Evolutionary conservation across 2,888 invertebrate species (phyloP).

Genomic region (Melipona beecheii): DNA sequence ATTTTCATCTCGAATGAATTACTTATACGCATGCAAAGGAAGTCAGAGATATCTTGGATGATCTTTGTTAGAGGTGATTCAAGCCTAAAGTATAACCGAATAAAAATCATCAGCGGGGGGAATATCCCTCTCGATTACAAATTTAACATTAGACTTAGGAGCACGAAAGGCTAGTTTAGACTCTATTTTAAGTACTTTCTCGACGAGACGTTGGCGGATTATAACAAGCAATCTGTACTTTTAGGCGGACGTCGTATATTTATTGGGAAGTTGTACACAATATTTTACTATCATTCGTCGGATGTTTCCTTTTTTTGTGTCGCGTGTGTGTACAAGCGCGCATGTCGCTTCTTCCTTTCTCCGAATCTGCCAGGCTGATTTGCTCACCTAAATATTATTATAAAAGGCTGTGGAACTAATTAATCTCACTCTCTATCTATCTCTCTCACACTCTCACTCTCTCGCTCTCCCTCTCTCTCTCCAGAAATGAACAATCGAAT

Average conservation of each 20-base stretch:
- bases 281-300: constrained; percentile 59
- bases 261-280: constrained; percentile 79
- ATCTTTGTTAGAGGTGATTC: neutral
- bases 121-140: constrained; percentile 70
- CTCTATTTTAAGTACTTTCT: constrained; percentile 82
- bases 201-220: constrained; percentile 68
- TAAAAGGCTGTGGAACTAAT: constrained; percentile 66
- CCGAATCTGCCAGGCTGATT: constrained; percentile 68
- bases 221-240: constrained; percentile 76
- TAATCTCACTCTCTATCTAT: constrained; percentile 21
- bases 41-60: neutral
- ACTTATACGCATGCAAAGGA: neutral
- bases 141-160: constrained; percentile 71
- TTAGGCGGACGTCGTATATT: constrained; percentile 76
- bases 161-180: constrained; percentile 78
- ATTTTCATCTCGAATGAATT: neutral
- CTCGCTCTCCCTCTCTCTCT: constrained; percentile 1
- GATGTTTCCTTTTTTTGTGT: constrained; percentile 37
- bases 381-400: constrained; percentile 53
- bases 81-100: constrained; percentile 63
- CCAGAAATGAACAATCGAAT: constrained; percentile 19
- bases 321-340: constrained; percentile 23
- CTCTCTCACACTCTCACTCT: neutral
- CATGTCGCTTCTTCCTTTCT: constrained; percentile 46
- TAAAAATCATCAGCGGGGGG: constrained; percentile 58